Evolutionary conservation across 2,888 invertebrate genomes (phyloP).

Genomic region (Gymnoscelis rufifasciata): DNA sequence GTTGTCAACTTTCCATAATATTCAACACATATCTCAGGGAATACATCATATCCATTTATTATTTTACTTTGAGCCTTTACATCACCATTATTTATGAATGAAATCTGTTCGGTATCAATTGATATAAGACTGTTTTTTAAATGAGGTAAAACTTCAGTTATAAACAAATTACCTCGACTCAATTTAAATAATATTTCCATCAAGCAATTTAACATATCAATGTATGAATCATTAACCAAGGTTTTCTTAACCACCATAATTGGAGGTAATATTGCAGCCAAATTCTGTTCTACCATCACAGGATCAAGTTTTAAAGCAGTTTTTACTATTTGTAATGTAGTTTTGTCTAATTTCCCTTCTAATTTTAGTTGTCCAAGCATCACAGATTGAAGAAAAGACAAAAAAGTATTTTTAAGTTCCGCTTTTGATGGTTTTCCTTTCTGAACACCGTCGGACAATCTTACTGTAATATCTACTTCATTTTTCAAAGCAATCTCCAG

Average conservation of each 20-base stretch:
- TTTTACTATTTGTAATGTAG: constrained; percentile 58
- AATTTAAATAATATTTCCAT: constrained; percentile 67
- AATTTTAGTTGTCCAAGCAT: constrained; percentile 62
- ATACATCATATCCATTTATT: constrained; percentile 54
- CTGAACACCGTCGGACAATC: constrained; percentile 57
- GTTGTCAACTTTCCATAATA: constrained; percentile 62
- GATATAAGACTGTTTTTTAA: constrained; percentile 55
- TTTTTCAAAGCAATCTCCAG: constrained; percentile 50
- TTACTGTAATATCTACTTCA: constrained; percentile 62
- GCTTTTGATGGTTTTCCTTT: constrained; percentile 53
- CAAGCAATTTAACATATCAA: constrained; percentile 57
- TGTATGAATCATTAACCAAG: constrained; percentile 44
- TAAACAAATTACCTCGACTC: constrained; percentile 58
- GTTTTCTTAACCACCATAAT: constrained; percentile 61
- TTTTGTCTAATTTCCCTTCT: constrained; percentile 57
- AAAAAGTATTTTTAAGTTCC: constrained; percentile 63
- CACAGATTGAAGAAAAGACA: constrained; percentile 55
- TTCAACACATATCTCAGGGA: constrained; percentile 57
- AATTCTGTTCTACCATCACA: constrained; percentile 58
- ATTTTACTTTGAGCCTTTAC: constrained; percentile 53
- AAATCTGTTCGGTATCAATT: constrained; percentile 57
- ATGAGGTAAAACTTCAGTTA: constrained; percentile 59
- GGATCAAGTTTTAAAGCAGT: constrained; percentile 64
- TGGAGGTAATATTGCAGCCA: constrained; percentile 54
- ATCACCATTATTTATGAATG: constrained; percentile 44